These are phyloP conservation scores for Tinea pellionella DNA, from an alignment of 2,888 invertebrate species.

Conservation along the genomic window DNA sequence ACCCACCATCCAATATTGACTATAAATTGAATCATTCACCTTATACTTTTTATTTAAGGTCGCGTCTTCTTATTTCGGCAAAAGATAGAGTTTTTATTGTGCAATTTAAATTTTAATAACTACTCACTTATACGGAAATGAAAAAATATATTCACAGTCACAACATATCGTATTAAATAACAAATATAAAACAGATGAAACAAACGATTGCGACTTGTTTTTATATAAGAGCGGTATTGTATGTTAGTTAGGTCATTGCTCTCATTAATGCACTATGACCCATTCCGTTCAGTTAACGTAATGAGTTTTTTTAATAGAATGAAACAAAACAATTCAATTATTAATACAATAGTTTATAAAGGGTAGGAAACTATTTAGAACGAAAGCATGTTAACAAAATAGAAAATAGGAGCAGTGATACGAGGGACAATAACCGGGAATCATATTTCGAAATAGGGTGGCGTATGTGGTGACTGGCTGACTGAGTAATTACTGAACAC, in stretches of 20 bases:
- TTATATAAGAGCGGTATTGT: not conserved
- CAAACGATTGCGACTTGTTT: not conserved
- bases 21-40: constrained; percentile 10
- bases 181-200: not conserved
- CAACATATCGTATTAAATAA: not conserved
- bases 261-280: constrained; percentile 3
- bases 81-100: not conserved
- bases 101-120: not conserved
- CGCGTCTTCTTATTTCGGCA: not conserved
- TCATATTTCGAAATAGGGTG: constrained; percentile 8
- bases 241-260: not conserved
- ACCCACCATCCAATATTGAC: constrained; percentile 3
- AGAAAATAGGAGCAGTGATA: constrained; percentile 7
- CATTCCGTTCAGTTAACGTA: constrained; percentile 1
- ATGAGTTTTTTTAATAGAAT: not conserved
- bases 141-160: not conserved
- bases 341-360: not conserved
- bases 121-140: not conserved
- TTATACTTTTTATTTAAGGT: not conserved
- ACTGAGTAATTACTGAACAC: constrained; percentile 38
- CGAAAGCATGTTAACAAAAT: constrained; percentile 7
- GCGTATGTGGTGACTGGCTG: constrained; percentile 11
- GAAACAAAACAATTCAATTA: not conserved
- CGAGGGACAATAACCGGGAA: constrained; percentile 10
- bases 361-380: constrained; percentile 2